A percentile compares a stretch with the other conserved stretches of the same genome.
Conservation (phyloP, 2,113 vertebrate genomes). For the Oreotragus oreotragus region DNA sequence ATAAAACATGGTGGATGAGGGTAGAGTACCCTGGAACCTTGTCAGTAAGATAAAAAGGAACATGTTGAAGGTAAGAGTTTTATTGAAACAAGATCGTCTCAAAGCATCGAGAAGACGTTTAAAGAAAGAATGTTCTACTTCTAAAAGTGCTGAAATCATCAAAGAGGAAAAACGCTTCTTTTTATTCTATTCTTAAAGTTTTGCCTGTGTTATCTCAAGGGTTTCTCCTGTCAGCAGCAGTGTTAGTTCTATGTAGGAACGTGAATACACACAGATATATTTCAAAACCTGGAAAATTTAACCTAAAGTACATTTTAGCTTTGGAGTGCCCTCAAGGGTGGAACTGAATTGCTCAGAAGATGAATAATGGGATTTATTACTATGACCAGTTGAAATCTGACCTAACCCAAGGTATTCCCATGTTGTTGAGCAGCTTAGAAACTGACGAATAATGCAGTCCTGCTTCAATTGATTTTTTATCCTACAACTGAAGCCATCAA, state of each 20-base stretch:
- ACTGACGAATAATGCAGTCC: neutral
- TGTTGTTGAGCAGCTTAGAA: neutral
- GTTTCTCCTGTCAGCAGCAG: neutral
- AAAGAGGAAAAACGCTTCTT: neutral
- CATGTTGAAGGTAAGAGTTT: neutral
- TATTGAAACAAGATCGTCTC: neutral
- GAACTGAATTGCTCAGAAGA: conserved; percentile 29
- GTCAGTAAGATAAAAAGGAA: neutral
- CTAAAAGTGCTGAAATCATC: conserved; percentile 36
- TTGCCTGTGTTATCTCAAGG: conserved; percentile 39
- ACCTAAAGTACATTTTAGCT: conserved; percentile 47
- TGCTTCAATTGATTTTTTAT: neutral
- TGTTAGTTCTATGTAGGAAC: neutral
- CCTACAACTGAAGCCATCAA: neutral
- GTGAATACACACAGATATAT: neutral
- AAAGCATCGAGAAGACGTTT: neutral
- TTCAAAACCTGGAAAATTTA: conserved; percentile 51
- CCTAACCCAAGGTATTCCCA: neutral
- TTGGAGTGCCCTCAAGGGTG: conserved; percentile 34
- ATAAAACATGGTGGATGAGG: neutral
- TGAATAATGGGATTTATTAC: conserved; percentile 62
- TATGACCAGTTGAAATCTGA: conserved; percentile 41
- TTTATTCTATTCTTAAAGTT: conserved; percentile 30
- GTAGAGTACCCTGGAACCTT: neutral
- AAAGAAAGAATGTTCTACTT: conserved; percentile 5